A percentile compares a stretch with the other conserved stretches of the same genome.
These are phyloP conservation scores for Lophius piscatorius DNA, from an alignment of 2,113 vertebrate genomes.

Conservation along the genomic window DNA sequence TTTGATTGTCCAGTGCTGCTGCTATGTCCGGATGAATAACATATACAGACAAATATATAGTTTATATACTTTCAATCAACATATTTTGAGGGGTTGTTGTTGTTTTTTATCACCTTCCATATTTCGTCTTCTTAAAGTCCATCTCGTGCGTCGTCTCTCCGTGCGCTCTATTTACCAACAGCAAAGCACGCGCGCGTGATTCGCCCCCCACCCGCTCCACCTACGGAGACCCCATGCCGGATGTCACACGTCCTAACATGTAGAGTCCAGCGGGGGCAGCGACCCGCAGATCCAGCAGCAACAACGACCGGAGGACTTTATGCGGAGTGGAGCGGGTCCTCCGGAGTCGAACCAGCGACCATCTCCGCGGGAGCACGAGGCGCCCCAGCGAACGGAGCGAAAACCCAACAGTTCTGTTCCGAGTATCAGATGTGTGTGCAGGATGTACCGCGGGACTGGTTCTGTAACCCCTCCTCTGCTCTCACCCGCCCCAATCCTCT, in stretches of 20 bases:
- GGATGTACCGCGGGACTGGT: constrained; percentile 68
- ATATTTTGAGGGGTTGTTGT: background rate
- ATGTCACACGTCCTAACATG: constrained; percentile 59
- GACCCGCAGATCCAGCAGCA: constrained; percentile 1
- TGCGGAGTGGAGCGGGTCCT: background rate
- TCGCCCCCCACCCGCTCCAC: constrained; percentile 14
- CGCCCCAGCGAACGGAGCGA: background rate
- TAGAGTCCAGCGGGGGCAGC: constrained; percentile 27
- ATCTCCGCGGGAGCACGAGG: background rate
- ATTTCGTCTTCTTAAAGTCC: constrained; percentile 91
- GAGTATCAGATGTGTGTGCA: constrained; percentile 61
- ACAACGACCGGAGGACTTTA: background rate
- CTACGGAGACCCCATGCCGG: constrained; percentile 58
- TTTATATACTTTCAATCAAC: background rate
- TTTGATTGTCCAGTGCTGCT: constrained; percentile 22
- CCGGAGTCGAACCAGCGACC: background rate
- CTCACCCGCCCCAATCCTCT: constrained; percentile 7
- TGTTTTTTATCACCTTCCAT: constrained; percentile 91
- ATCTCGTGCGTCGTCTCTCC: constrained; percentile 62
- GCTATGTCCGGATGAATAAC: constrained; percentile 33
- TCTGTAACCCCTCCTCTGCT: constrained; percentile 60
- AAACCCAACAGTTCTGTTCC: constrained; percentile 19
- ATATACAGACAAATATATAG: constrained; percentile 46
- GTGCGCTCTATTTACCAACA: constrained; percentile 22
- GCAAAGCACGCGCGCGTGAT: constrained; percentile 25